Base-by-base conservation (phyloP, 2,888 invertebrate species). In the Drosophila kuntzei region DNA sequence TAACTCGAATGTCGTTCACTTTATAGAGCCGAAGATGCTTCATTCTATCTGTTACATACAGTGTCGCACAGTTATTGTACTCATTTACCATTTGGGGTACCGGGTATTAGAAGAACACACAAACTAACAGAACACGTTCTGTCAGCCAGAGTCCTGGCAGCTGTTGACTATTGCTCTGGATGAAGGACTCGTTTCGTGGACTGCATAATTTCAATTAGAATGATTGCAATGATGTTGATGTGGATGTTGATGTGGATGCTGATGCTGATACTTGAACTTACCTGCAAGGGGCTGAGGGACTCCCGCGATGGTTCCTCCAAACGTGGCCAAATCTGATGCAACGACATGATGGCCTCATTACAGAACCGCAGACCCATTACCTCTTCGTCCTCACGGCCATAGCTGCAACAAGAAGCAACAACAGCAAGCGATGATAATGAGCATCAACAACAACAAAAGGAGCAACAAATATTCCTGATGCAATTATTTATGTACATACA, bases 281-380 rank as follows among this genome's bases (percentile, higher is more conserved):
- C 97, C 95, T 97, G 97, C 54, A 97, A 93, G 2, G 96, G 95
- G 57, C 95, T 95, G 65, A 92, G 85, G 1, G 94, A 93, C 25
- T 93, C 93, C 64, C 93, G 93, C 59, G 94, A 93, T 0, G 94
- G 94, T 81, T 95, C 95, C 82, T 93, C 92, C 79, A 92, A 91
- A 11, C 94, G 94, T 0, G 97, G 97, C 94, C 96, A 97, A 53
- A 98, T 94, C 91, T 97, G 97, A 55, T 96, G 95, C 61, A 98
- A 94, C 89, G 98, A 97, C 95, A 98, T 96, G 90, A 98, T 96
- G 57, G 98, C 97, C 93, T 99, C 99, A 92, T 99, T 99, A 93
- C 98, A 97, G 93, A 99, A 99, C 90, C 98, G 98, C 79, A 99
- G 94, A 0, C 99, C 99, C 95, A 99, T 97, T 22, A 99, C 99